phyloP scores from a whole-genome alignment of 1,140 invertebrate species.

The Coptotermes formosanus region DNA sequence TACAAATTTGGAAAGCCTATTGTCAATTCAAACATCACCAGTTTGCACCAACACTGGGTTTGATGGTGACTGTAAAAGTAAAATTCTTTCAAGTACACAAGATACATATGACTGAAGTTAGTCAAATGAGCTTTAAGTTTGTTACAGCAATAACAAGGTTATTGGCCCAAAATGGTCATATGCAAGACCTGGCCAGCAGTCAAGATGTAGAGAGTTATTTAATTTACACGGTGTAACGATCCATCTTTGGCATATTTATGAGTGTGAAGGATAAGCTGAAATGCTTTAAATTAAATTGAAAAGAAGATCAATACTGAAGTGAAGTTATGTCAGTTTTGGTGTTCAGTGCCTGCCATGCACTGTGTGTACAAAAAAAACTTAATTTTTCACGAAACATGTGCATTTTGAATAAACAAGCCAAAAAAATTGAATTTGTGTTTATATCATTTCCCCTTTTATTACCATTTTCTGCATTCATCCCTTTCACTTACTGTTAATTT shows the following conservation, averaged over 20 bases:
- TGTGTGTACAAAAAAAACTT: conserved; percentile 35
- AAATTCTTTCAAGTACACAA: background rate
- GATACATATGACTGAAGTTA: background rate
- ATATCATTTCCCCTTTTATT: background rate
- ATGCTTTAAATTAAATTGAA: conserved; percentile 10
- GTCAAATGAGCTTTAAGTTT: conserved; percentile 11
- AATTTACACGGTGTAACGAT: background rate
- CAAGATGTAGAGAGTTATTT: conserved; percentile 15
- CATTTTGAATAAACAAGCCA: conserved; percentile 38
- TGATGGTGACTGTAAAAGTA: background rate
- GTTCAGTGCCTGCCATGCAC: conserved; percentile 13
- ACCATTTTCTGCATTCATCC: too few relatives aligned
- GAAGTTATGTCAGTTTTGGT: background rate
- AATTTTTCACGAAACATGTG: conserved; percentile 38
- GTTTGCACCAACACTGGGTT: background rate
- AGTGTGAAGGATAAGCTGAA: background rate
- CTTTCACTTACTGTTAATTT: too few relatives aligned
- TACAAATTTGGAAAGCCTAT: conserved; percentile 25
- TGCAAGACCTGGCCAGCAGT: conserved; percentile 1
- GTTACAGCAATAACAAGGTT: background rate
- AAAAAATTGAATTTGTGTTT: conserved; percentile 33
- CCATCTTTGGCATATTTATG: conserved; percentile 6
- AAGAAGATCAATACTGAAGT: background rate
- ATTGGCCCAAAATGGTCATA: background rate
- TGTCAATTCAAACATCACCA: background rate